These are phyloP conservation scores for Aegithalos caudatus DNA, from an alignment of 2,113 vertebrate species.

Conservation along the genomic window DNA sequence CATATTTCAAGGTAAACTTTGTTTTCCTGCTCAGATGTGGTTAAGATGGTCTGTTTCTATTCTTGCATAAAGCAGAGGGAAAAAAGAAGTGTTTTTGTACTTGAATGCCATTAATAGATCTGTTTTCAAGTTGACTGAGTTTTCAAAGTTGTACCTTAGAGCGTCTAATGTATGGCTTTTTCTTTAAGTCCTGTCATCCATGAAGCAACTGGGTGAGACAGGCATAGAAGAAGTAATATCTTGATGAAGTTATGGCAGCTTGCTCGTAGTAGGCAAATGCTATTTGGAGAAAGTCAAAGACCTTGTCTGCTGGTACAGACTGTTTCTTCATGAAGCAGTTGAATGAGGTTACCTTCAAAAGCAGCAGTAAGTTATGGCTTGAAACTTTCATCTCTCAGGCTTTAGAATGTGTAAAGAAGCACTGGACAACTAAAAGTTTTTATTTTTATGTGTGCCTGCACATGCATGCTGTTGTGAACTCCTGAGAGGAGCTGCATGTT, in stretches of 20 bases:
- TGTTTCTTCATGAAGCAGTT: neutral
- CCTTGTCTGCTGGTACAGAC: neutral
- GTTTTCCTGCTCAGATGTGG: neutral
- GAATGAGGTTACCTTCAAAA: neutral
- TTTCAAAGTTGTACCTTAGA: neutral
- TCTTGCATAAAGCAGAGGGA: neutral
- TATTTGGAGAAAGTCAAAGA: neutral
- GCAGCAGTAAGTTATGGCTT: neutral
- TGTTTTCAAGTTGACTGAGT: neutral
- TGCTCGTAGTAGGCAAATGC: neutral
- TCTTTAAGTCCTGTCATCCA: neutral
- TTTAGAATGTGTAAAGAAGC: neutral
- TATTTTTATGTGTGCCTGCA: neutral
- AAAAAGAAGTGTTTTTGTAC: neutral
- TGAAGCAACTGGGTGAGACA: neutral
- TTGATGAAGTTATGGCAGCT: neutral
- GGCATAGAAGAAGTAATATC: neutral
- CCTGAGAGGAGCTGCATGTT: neutral
- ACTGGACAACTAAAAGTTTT: neutral
- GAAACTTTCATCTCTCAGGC: neutral
- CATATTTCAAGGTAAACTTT: neutral
- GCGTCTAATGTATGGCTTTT: neutral
- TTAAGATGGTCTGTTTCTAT: neutral
- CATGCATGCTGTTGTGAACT: neutral
- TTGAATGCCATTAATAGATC: neutral